A percentile compares a stretch with the other conserved stretches of the same genome.
Evolutionary conservation across 2,888 invertebrate genomes (phyloP).

Genomic region (Pardosa pseudoannulata): DNA sequence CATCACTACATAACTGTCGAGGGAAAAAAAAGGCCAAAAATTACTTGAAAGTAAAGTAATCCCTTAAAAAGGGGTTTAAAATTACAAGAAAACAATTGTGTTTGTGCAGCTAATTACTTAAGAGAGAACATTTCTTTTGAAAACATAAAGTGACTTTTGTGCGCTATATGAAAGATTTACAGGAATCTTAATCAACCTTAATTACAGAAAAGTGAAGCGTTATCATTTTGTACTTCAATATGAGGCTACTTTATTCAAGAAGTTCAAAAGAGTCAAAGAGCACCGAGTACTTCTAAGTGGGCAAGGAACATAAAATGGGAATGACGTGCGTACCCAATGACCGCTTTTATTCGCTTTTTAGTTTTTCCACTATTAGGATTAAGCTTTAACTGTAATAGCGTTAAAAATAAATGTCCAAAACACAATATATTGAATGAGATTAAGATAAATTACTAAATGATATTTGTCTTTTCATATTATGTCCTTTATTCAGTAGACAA

Average conservation of each 20-base stretch:
- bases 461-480: too few species aligned
- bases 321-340: background rate
- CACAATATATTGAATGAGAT: too few species aligned
- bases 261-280: background rate
- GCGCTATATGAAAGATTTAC: background rate
- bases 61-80: too few species aligned
- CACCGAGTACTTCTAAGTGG: background rate
- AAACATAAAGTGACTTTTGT: background rate
- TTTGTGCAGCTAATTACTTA: background rate
- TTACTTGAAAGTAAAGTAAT: too few species aligned
- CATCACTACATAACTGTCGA: too few species aligned
- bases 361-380: too few species aligned
- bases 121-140: background rate
- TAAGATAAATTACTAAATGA: too few species aligned
- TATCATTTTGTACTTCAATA: background rate
- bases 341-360: background rate
- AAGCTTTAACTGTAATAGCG: too few species aligned
- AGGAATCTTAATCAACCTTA: background rate
- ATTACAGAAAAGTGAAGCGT: background rate
- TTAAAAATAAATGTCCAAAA: too few species aligned
- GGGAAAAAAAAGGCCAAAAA: too few species aligned
- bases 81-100: too few species aligned
- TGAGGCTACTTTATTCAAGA: background rate
- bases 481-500: too few species aligned
- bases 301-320: background rate